phyloP scores from a whole-genome alignment of 2,797 vertebrate species.

The Macropodus opercularis region DNA sequence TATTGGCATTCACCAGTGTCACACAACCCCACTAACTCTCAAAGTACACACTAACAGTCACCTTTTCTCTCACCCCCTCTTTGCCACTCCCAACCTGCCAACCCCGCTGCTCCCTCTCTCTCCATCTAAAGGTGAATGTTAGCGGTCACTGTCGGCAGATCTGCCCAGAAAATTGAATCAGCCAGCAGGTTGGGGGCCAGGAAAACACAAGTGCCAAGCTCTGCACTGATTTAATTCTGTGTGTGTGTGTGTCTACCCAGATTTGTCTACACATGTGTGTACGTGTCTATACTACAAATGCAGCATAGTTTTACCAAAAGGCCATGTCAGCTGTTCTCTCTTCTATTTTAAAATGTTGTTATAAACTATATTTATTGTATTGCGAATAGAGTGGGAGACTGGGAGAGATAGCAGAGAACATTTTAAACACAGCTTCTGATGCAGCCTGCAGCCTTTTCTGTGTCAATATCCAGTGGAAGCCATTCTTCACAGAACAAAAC shows the following conservation, averaged over 20 bases:
- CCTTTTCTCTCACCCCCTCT: slow-evolving; percentile 47
- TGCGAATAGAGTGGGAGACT: background rate
- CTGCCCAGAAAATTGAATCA: slow-evolving; percentile 77
- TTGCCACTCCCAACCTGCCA: slow-evolving; percentile 36
- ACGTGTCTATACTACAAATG: slow-evolving; percentile 31
- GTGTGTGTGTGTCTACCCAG: slow-evolving; percentile 31
- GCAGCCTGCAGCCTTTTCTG: background rate
- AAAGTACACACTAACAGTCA: slow-evolving; percentile 52
- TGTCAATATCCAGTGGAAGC: background rate
- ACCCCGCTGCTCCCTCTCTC: slow-evolving; percentile 10
- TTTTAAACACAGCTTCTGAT: background rate
- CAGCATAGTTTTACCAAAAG: slow-evolving; percentile 22
- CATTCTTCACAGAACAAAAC: background rate
- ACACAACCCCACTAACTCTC: slow-evolving; percentile 22
- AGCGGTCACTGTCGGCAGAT: slow-evolving; percentile 73
- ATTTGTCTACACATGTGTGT: slow-evolving; percentile 10
- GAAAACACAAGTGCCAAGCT: slow-evolving; percentile 66
- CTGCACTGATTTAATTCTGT: slow-evolving; percentile 70
- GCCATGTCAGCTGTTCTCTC: background rate
- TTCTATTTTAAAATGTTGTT: background rate
- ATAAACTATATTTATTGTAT: background rate
- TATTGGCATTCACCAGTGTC: slow-evolving; percentile 47
- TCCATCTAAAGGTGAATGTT: slow-evolving; percentile 71
- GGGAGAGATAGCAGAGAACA: background rate
- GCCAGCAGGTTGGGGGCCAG: slow-evolving; percentile 72